Evolutionary conservation across 2,888 invertebrate species (phyloP).

Genomic region (Hirtodrosophila histrioides): DNA sequence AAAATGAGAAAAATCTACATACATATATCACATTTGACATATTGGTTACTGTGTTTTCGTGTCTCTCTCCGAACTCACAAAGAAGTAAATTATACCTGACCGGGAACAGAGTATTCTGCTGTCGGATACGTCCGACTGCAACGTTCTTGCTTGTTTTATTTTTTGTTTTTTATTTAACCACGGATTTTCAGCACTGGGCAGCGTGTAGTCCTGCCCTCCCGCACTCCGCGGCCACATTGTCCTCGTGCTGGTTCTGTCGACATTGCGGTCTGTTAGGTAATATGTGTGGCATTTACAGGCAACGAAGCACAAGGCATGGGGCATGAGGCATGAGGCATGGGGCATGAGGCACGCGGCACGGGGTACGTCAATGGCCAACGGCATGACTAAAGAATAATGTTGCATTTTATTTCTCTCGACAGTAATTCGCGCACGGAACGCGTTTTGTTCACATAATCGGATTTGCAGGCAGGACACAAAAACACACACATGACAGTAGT

Average conservation of each 20-base stretch:
- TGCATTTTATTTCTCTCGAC: constrained; percentile 76
- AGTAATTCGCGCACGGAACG: constrained; percentile 73
- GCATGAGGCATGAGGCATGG: not conserved
- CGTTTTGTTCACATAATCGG: constrained; percentile 75
- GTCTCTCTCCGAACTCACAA: no score
- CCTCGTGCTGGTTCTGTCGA: constrained; percentile 28
- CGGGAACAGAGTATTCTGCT: no score
- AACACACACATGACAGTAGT: constrained; percentile 18
- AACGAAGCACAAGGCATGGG: constrained; percentile 6
- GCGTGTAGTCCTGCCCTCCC: not conserved
- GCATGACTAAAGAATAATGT: constrained; percentile 70
- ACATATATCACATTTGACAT: no score
- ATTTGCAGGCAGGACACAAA: constrained; percentile 47
- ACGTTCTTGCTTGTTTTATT: not conserved
- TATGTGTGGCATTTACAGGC: constrained; percentile 56
- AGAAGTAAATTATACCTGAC: no score
- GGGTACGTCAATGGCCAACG: constrained; percentile 58
- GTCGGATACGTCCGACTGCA: not conserved
- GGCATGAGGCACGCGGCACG: not conserved
- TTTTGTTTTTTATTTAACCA: not conserved
- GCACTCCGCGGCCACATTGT: constrained; percentile 5
- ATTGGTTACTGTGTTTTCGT: no score
- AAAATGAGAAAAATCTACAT: no score
- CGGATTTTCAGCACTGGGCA: constrained; percentile 8
- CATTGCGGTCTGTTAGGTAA: constrained; percentile 61